Evolutionary conservation across 2,888 invertebrate genomes (phyloP).

Genomic region (Augochlorella aurata): DNA sequence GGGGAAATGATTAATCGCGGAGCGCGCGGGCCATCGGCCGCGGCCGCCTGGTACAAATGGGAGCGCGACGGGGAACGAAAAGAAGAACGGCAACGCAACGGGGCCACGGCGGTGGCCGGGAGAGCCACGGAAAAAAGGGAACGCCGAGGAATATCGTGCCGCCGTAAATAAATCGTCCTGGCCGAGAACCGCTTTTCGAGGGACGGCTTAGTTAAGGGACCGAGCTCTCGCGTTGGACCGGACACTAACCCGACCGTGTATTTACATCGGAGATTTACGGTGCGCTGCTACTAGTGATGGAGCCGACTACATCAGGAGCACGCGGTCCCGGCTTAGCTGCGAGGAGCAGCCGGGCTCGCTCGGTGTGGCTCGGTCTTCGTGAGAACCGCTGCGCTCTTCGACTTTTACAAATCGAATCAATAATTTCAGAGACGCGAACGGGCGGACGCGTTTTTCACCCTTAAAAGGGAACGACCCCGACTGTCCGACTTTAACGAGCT

Average conservation of each 20-base stretch:
- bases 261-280: conserved; percentile 68
- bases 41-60: not conserved
- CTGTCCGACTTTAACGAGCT: too few relatives aligned
- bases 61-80: not conserved
- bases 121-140: not conserved
- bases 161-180: conserved; percentile 41
- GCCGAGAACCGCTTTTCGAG: conserved; percentile 43
- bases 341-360: too few relatives aligned
- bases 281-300: conserved; percentile 48
- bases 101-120: not conserved
- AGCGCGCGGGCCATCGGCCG: not conserved
- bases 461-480: too few relatives aligned
- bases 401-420: conserved; percentile 12
- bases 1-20: conserved; percentile 4
- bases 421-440: not conserved
- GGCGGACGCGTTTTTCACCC: not conserved
- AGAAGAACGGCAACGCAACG: not conserved
- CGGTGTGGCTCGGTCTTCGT: conserved; percentile 18
- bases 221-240: conserved; percentile 47
- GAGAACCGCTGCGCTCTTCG: conserved; percentile 1
- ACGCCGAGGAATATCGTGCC: conserved; percentile 20
- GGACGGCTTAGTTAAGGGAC: conserved; percentile 57
- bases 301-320: not conserved
- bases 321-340: not conserved
- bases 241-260: conserved; percentile 58